A percentile compares a stretch with the other conserved stretches of the same genome.
These are phyloP conservation scores for Xiphophorus hellerii DNA, from an alignment of 2,113 vertebrate species.

Conservation along the genomic window DNA sequence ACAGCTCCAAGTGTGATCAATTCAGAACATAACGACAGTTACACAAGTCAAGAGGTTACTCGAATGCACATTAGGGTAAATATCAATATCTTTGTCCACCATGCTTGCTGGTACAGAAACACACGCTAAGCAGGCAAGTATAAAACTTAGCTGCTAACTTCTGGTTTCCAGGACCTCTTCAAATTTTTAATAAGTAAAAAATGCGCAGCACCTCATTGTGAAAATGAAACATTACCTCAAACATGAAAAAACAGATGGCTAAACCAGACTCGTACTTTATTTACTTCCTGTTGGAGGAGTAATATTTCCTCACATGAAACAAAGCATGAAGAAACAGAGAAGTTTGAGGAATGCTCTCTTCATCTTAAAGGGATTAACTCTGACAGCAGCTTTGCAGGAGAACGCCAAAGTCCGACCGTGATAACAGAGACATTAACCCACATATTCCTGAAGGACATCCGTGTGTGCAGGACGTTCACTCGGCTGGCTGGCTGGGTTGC, in stretches of 20 bases:
- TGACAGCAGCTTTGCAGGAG: constrained; percentile 6
- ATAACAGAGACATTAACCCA: constrained; percentile 68
- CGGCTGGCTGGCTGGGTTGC: constrained; percentile 55
- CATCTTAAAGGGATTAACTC: constrained; percentile 6
- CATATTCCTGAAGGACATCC: constrained; percentile 79
- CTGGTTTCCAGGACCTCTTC: background rate
- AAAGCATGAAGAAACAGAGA: constrained; percentile 15
- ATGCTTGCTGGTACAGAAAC: constrained; percentile 13
- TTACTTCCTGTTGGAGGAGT: background rate
- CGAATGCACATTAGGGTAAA: background rate
- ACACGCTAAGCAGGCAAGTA: constrained; percentile 15
- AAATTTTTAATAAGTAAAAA: constrained; percentile 15
- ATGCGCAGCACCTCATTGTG: background rate
- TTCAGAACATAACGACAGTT: background rate
- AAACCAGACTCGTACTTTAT: background rate
- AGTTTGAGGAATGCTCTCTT: constrained; percentile 3
- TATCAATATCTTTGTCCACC: constrained; percentile 4
- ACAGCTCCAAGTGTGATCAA: no score
- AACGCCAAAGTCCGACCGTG: constrained; percentile 10
- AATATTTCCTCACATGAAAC: constrained; percentile 14
- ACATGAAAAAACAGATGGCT: background rate
- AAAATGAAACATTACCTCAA: constrained; percentile 24
- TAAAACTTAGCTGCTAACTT: constrained; percentile 2
- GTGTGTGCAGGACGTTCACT: constrained; percentile 65
- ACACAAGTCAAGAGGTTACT: background rate